Percentiles rank a stretch among this genome's conserved stretches.
These are phyloP conservation scores for Bradynema listronoti DNA, from an alignment of 1,140 invertebrate species.

Conservation along the genomic window DNA sequence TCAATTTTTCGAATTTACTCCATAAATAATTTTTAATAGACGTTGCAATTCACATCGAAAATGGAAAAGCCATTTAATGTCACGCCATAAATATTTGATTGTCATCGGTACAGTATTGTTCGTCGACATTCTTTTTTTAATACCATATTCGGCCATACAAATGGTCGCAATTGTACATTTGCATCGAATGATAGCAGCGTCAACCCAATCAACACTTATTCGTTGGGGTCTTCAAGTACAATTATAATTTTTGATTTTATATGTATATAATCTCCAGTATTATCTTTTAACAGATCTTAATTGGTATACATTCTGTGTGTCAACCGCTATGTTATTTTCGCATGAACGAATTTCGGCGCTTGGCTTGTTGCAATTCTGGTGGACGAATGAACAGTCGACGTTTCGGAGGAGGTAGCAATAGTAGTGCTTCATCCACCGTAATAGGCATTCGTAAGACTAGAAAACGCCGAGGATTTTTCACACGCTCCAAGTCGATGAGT, in stretches of 20 bases:
- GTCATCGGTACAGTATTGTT: conserved; percentile 56
- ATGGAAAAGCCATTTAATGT: conserved; percentile 52
- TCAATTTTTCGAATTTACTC: no score
- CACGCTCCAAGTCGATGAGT: no score
- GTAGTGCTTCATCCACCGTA: no score
- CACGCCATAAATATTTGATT: conserved; percentile 56
- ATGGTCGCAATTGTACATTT: conserved; percentile 54
- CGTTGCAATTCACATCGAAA: conserved; percentile 47
- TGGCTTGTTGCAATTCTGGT: conserved; percentile 56
- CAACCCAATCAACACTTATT: conserved; percentile 43
- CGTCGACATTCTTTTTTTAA: conserved; percentile 55
- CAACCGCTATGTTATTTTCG: conserved; percentile 56
- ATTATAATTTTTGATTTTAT: neutral
- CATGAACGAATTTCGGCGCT: conserved; percentile 55
- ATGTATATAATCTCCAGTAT: neutral
- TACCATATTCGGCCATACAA: conserved; percentile 57
- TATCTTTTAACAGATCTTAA: conserved; percentile 43
- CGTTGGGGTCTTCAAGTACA: conserved; percentile 52
- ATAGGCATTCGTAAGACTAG: no score
- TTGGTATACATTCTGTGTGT: conserved; percentile 56
- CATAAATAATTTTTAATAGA: no score
- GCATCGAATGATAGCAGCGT: conserved; percentile 50
- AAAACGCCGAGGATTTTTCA: no score
- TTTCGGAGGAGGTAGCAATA: no score
- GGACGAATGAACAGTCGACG: no score